Evolutionary conservation across 2,113 vertebrate species (phyloP), one percentile per base, ranked within the genome.

Genomic region (Calonectris borealis): DNA sequence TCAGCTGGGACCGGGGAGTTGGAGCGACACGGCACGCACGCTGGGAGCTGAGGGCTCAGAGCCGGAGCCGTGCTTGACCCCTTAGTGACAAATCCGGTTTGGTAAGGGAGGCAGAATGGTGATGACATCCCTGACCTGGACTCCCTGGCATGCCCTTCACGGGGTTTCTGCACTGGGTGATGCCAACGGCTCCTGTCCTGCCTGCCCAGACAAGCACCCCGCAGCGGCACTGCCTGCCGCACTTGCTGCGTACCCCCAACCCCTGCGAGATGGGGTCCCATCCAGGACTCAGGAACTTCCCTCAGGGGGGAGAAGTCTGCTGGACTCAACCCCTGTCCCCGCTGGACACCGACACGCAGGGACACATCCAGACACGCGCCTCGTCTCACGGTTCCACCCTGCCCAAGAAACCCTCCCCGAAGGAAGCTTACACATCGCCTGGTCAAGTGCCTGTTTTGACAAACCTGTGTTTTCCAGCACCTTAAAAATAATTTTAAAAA

Each of bases 81-180:
- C 44, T 80, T 27, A 8, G 68, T 80, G 80, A 94, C 89, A 51
- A 36, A 88, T 69, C 80, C 62, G 22, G 84, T 92, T 88, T 79
- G 84, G 93, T 65, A 8, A 87, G 88, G 40, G 61, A 44, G 58
- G 72, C 64, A 58, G 36, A 4, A 36, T 0, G 61, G 86, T 89
- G 92, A 75, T 80, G 92, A 80, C 86, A 89, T n/a, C 92, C 68
- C 61, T 51, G 68, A 38, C 18, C 75, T 16, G n/a, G 26, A 5
- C 87, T 25, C 64, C 34, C 51, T 24, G 57, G 36, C 34, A 1
- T 58, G 62, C 15, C 82, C 81, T 57, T 29, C 24, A 0, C 0
- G 1, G 58, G 31, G 13, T 77, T 60, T 70, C 71, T 11, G 36
- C 77, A 54, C 51, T 3, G 0, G 27, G 25, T 36, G 73, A 70